These are phyloP conservation scores for Aplysia californica DNA, from an alignment of 1,140 invertebrate genomes.

Conservation along the genomic window DNA sequence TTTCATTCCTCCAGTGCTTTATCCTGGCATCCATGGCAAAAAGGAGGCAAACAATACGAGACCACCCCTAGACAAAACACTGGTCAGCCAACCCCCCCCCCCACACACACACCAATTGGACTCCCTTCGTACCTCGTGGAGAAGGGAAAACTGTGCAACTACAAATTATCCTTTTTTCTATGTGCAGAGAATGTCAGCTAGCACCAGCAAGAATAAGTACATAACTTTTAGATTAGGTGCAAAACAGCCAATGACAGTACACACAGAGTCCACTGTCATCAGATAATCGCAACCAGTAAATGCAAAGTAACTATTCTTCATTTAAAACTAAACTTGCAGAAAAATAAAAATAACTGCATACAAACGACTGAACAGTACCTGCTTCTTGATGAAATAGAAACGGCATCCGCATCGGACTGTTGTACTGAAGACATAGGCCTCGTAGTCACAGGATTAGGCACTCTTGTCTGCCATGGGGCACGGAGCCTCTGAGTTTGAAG, in stretches of 20 bases:
- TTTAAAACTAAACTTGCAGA: too few relatives aligned
- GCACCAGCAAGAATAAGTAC: background rate
- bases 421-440: background rate
- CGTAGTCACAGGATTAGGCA: background rate
- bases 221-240: background rate
- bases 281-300: background rate
- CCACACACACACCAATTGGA: too few relatives aligned
- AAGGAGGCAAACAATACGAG: too few relatives aligned
- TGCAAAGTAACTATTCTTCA: background rate
- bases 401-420: background rate
- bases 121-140: too few relatives aligned
- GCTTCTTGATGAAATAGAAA: constrained; percentile 17
- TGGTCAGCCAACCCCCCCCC: too few relatives aligned
- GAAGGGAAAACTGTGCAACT: too few relatives aligned
- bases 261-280: background rate
- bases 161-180: too few relatives aligned
- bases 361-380: background rate
- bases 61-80: too few relatives aligned
- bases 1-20: too few relatives aligned
- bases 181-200: too few relatives aligned
- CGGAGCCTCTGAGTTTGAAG: constrained; percentile 31
- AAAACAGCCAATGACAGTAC: background rate
- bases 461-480: constrained; percentile 19
- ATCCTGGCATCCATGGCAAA: too few relatives aligned
- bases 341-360: background rate